These are phyloP conservation scores for Poeciliopsis gracilis DNA, from an alignment of 2,797 vertebrate species.

Conservation along the genomic window DNA sequence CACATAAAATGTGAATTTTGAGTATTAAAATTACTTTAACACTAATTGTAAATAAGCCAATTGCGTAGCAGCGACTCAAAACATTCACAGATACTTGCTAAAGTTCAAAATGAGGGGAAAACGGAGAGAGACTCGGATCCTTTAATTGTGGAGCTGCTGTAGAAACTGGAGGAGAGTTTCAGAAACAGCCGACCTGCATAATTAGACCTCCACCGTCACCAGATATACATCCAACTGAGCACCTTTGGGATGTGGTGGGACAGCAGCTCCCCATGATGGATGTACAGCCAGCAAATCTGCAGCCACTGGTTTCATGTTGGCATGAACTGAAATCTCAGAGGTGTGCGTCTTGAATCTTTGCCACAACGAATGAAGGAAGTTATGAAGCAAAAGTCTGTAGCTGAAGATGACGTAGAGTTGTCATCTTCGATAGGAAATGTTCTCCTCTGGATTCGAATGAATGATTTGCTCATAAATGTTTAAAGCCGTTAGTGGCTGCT, in stretches of 20 bases:
- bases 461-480: not conserved
- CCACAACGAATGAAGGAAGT: not conserved
- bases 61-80: not conserved
- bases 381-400: not conserved
- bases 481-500: not conserved
- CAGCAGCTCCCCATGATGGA: not conserved
- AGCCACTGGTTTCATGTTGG: not conserved
- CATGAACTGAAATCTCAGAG: not conserved
- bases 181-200: not conserved
- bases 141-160: not conserved
- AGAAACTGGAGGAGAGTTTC: not conserved
- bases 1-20: no score
- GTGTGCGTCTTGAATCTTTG: not conserved
- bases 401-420: not conserved
- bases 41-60: not conserved
- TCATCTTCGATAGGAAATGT: not conserved
- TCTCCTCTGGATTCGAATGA: not conserved
- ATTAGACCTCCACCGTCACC: not conserved
- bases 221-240: not conserved
- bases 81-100: not conserved
- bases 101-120: not conserved
- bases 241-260: not conserved
- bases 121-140: not conserved
- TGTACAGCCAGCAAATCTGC: not conserved
- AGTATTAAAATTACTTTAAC: not conserved